These are phyloP conservation scores for Chaunax sp. DNA, from an alignment of 2,797 vertebrate species.

Conservation along the genomic window DNA sequence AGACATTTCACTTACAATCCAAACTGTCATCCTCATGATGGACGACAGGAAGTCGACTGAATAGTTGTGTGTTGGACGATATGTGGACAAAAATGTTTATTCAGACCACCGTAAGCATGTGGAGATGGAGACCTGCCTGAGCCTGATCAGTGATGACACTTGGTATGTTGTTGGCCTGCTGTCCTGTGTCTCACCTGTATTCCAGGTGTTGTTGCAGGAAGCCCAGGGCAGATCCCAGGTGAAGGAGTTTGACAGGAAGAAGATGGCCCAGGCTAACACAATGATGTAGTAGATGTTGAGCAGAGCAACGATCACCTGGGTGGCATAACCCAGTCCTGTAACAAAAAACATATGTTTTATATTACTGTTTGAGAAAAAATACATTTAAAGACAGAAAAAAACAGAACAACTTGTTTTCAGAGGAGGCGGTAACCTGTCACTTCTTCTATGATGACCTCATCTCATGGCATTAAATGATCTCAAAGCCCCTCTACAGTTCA, in stretches of 20 bases:
- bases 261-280: slow-evolving; percentile 95
- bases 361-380: not conserved
- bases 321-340: slow-evolving; percentile 94
- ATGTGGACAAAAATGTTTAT: too few species aligned
- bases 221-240: slow-evolving; percentile 93
- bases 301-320: slow-evolving; percentile 91
- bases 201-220: slow-evolving; percentile 94
- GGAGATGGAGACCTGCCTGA: not conserved
- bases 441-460: too few species aligned
- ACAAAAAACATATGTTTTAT: slow-evolving; percentile 9
- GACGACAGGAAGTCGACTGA: too few species aligned
- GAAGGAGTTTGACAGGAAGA: slow-evolving; percentile 94
- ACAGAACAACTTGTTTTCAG: too few species aligned
- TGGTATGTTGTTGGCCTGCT: too few species aligned
- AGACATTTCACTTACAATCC: too few species aligned
- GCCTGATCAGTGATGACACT: not conserved
- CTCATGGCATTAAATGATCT: too few species aligned
- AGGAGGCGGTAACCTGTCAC: too few species aligned
- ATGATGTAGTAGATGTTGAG: slow-evolving; percentile 95
- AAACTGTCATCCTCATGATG: too few species aligned
- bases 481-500: too few species aligned
- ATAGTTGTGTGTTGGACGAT: too few species aligned
- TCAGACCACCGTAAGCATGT: not conserved
- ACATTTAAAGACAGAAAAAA: not conserved
- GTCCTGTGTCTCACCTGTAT: slow-evolving; percentile 86